Evolutionary conservation across 2,113 vertebrate species (phyloP), one percentile per base, ranked within the genome.

Genomic region (Plecturocebus donacophilus): DNA sequence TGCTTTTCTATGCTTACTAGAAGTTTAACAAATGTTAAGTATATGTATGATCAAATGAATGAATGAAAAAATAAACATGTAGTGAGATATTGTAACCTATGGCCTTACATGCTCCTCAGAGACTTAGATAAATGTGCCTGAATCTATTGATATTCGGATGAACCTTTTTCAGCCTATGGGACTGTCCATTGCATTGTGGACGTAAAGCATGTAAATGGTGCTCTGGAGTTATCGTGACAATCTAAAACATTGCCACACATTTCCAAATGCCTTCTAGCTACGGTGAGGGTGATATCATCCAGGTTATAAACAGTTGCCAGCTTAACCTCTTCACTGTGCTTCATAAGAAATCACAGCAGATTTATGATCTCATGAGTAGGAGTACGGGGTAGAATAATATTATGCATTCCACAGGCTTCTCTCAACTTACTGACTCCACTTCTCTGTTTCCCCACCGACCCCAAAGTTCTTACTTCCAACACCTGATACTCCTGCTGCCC

Each of bases 391-490:
- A 40, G 35, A 76, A 49, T 40, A n/a, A 73, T 10, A 45, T 4
- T 35, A 13, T 23, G 5, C 4, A 30, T 38, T 79, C 4, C 19
- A 16, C 5, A 23, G 27, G 27, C 25, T 84, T 76, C 12, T 82
- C 47, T 35, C 61, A 52, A 40, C 23, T 66, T 8, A 25, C 23
- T 73, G 30, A 64, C 9, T 30, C 21, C 5, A 54, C 6, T 25
- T 61, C 54, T 86, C 5, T 27, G 13, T 23, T 71, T 38, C n/a
- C 0, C 0, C 35, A 5, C 1, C 52, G 14, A 11, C 10, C 9
- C 2, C 27, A n/a, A 61, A 68, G 2, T 77, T 92, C 13, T 27
- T 32, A 12, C 5, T 84, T n/a, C 30, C 23, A 88, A 38, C 4
- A 35, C 11, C n/a, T 52, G 35, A 52, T 70, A 7, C 10, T 54